Base-by-base conservation (phyloP, 2,113 vertebrate species). In the Dicrurus megarhynchus region DNA sequence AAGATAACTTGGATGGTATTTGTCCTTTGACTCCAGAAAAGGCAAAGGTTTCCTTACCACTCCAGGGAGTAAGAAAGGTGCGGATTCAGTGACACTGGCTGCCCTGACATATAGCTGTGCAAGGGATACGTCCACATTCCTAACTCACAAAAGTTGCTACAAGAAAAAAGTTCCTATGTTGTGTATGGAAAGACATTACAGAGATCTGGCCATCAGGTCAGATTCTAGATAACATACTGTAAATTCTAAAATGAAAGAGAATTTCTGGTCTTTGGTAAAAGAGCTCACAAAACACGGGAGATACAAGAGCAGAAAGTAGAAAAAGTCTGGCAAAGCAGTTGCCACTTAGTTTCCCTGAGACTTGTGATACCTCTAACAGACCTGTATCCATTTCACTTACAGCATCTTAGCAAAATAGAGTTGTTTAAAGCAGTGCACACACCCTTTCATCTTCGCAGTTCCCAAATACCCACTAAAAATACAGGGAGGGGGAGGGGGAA, bases 401-500 rank as follows among this genome's bases (percentile, higher is more conserved):
- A 77, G 8, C 6, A 33, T 22, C n/a, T 75, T 60, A 57, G 10
- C 35, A 42, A 70, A 83, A 60, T 0, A 50, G 26, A 30, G 18
- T 12, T 53, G 2, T 68, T 87, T 75, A 50, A 74, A 67, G 21
- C 39, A 52, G 10, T 14, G 22, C 19, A 55, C 13, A 22, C 27
- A 28, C 8, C 1, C 8, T 93, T 64, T 61, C 44, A 17, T 49
- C 16, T 80, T 87, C 42, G 23, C 6, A 22, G 30, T 61, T 83
- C 63, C 61, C 27, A 87, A 55, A 78, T 20, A 77, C 16, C 4
- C 6, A 65, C 46, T 20, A 56, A 73, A 78, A 82, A 59, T 6
- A 22, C 3, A 13, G 7, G 5, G 5, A 6, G 10, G 1, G 3
- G 15, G 27, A 8, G 2, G 3, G 1, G 16, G 16, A 5, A 74